Base-by-base conservation (phyloP, 2,113 vertebrate genomes). In the Bagarius yarrelli region DNA sequence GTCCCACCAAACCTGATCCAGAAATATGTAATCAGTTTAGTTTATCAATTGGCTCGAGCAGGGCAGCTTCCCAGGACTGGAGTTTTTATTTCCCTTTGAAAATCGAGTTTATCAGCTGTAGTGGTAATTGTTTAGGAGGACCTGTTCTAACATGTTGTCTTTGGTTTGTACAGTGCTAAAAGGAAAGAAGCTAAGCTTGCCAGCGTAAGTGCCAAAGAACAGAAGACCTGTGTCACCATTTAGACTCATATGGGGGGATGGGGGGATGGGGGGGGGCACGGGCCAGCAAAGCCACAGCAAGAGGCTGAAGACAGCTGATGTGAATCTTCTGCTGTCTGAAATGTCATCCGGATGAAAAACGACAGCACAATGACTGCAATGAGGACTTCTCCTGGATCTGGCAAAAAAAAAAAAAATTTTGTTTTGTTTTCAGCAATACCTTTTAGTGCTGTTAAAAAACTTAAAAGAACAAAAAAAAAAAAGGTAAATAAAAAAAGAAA, bases 111-210 rank as follows among this genome's bases (percentile, higher is more conserved):
- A 71, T 32, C 4, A 32, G 16, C 1, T 12, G 19, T 71, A 3
- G 36, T 63, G 56, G 34, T 80, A 23, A 80, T 59, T 72, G 27
- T 55, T 19, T 21, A 40, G 14, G 14, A 47, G 25, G 9, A 2
- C n/a, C n/a, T n/a, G 52, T 80, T 70, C 4, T 79, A 16, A 69
- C 59, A 23, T 67, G 9, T 47, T 80, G 34, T 75, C 1, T 78
- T n/a, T 76, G 61, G 5, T 79, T 55, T 25, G 50, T 11, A 77
- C 89, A 99, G 98, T 99, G 83, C 95, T 99, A 91, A 99, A 99
- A 92, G 98, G 98, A 91, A 99, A 99, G 96, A 99, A 99, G 92
- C 94, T 99, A 89, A 99, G 98, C 92, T 96, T 99, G 90, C 98
- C 98, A 86, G 98, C 98, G 0, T 99, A 97, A 96, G 93, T 93